Percentiles rank a stretch among this genome's conserved stretches.
Conservation (phyloP, 2,113 vertebrate species). For the Spea multiplicata region DNA sequence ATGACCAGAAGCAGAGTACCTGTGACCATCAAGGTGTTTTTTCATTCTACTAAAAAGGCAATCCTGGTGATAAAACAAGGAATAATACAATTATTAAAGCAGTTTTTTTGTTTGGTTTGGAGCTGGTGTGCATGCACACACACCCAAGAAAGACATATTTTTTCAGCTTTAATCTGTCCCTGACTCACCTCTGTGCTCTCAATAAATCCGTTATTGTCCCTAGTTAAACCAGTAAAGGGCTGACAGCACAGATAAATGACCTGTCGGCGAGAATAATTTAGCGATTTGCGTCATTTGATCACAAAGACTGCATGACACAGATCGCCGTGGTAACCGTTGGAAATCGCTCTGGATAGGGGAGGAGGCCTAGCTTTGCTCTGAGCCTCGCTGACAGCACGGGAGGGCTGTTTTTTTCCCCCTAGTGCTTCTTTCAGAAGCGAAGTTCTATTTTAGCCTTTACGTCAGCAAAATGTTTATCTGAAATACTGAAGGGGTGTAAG, state of each 20-base stretch:
- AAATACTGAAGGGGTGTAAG: not conserved
- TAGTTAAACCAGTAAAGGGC: constrained; percentile 32
- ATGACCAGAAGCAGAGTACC: too few species aligned
- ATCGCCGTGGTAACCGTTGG: constrained; percentile 35
- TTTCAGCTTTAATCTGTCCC: constrained; percentile 38
- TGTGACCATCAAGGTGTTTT: too few species aligned
- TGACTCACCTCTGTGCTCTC: constrained; percentile 33
- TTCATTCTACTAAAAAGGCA: too few species aligned
- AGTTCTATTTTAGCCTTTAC: not conserved
- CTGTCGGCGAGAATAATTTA: constrained; percentile 21
- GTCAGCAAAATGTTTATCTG: not conserved
- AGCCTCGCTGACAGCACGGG: not conserved
- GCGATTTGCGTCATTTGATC: constrained; percentile 34
- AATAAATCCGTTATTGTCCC: constrained; percentile 39
- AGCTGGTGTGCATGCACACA: constrained; percentile 16
- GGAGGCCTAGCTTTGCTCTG: not conserved
- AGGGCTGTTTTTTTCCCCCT: not conserved
- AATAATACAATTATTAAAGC: not conserved
- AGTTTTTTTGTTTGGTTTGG: not conserved
- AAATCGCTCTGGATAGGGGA: not conserved
- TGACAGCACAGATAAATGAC: constrained; percentile 41
- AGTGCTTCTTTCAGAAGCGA: not conserved
- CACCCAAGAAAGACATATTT: constrained; percentile 24
- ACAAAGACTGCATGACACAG: constrained; percentile 27
- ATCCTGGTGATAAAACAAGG: too few species aligned